phyloP scores from a whole-genome alignment of 2,113 vertebrate genomes.

The human region GRCh38 chr3:115276001-115276500 shows the following conservation, averaged over 20 bases:
- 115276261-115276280: neutral
- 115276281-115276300: neutral
- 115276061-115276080: neutral
- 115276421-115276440: neutral
- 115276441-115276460: neutral
- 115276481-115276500: neutral
- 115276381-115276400: neutral
- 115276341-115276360: neutral
- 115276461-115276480: conserved; percentile 19
- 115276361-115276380: neutral
- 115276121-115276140: neutral
- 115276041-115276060: neutral
- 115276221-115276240: neutral
- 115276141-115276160: neutral
- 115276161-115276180: neutral
- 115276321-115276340: neutral
- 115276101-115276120: conserved; percentile 15
- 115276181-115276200: neutral
- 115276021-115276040: neutral
- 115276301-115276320: neutral
- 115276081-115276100: neutral
- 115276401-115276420: neutral
- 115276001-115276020: neutral
- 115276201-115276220: neutral
- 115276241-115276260: neutral